Evolutionary conservation across 1,140 invertebrate genomes (phyloP), one percentile per base, ranked within the genome.

Genomic region (Sitophilus oryzae): DNA sequence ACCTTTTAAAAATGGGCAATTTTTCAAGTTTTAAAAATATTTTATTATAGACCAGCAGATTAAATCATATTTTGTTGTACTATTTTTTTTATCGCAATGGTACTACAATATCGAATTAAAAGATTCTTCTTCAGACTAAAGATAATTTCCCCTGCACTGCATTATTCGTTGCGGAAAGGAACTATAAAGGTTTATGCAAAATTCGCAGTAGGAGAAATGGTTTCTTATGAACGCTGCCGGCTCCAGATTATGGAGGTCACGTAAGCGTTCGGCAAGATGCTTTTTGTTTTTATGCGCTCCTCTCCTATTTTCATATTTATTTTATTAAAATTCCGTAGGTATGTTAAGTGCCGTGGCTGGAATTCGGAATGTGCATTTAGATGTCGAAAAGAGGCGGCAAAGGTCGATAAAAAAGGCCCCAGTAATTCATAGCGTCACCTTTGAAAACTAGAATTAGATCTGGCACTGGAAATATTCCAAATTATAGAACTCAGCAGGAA

Each of bases 261-360:
- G 47, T 50, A 19, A 15, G 16, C 19, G 15, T 50, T 38, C 47
- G 47, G 47, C 47, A 50, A 50, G 47, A 49, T 50, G 36, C 34
- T 23, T 41, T 50, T 50, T 50, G 47, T 50, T 50, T 49, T 50
- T 50, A 50, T 40, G 47, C 20, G 16, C n/a, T n/a, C 41, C 41
- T 41, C 47, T 37, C 18, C 37, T 50, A 50, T 50, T 50, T 50
- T 50, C 47, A 50, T 50, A 50, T 50, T 50, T 50, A 50, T 50
- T 50, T 50, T 38, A 50, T 50, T 40, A 50, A 50, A 50, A 50
- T 50, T 50, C 47, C 16, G 47, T 23, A 50, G 47, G 47, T 50
- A 25, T 38, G 47, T 50, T 50, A 15, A 37, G 15, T 37, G 20
- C 30, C 47, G 47, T 50, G 47, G 21, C 47, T 1, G 9, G 37